Evolutionary conservation across 1,140 invertebrate genomes (phyloP).

Genomic region (Epicauta chinensis): DNA sequence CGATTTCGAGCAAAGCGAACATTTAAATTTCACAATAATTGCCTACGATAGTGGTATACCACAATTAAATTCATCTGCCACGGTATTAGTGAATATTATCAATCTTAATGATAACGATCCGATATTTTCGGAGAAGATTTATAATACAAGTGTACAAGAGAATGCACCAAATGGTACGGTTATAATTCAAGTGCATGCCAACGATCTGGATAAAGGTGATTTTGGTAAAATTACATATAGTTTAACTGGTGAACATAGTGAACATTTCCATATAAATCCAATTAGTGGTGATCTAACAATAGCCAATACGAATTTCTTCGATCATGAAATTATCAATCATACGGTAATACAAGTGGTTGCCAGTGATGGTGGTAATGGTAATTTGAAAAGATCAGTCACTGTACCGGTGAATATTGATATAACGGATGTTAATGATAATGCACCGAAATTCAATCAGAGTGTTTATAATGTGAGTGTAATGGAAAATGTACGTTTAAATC

Average conservation of each 20-base stretch:
- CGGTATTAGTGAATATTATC: constrained; percentile 67
- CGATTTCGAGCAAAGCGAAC: constrained; percentile 75
- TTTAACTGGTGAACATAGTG: constrained; percentile 63
- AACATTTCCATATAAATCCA: constrained; percentile 64
- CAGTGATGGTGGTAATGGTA: constrained; percentile 66
- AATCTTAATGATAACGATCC: constrained; percentile 88
- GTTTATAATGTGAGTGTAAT: constrained; percentile 71
- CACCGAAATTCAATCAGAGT: constrained; percentile 68
- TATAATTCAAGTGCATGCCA: constrained; percentile 56
- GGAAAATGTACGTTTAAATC: constrained; percentile 73
- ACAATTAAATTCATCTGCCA: constrained; percentile 58
- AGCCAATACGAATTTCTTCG: constrained; percentile 62
- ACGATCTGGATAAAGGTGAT: constrained; percentile 61
- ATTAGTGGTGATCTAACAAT: constrained; percentile 74
- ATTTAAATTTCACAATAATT: constrained; percentile 69
- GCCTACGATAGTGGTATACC: constrained; percentile 82
- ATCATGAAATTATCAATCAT: constrained; percentile 66
- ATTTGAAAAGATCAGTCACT: constrained; percentile 58
- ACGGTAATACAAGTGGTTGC: constrained; percentile 74
- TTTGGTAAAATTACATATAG: constrained; percentile 72
- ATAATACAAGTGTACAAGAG: constrained; percentile 66
- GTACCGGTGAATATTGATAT: constrained; percentile 76
- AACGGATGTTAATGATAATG: constrained; percentile 77
- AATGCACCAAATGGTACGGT: constrained; percentile 64
- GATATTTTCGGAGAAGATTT: constrained; percentile 59